Base-by-base conservation (phyloP, 2,113 vertebrate genomes). In the Phrynocephalus versicolor region DNA sequence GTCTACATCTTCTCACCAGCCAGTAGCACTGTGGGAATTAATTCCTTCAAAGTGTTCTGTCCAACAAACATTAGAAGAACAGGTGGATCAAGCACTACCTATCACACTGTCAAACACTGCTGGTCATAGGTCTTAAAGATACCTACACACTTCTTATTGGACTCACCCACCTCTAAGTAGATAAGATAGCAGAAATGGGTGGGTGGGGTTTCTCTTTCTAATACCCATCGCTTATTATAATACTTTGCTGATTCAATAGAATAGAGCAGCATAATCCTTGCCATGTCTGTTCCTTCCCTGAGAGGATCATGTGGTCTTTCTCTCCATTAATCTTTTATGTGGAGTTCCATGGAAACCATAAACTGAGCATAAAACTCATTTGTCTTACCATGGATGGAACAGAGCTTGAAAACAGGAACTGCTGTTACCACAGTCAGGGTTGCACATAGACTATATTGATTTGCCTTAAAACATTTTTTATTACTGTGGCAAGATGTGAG, bases 261-360 rank as follows among this genome's bases (percentile, higher is more conserved):
- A 75, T 23, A 5, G 41, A 76, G 35, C 45, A 57, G n/a, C 33
- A 65, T 45, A 64, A 83, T 76, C 37, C 35, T 14, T 76, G 39
- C 60, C 39, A 77, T 77, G 41, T 67, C 33, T 41, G 45, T 70
- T 2, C 82, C 45, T 78, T 78, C 65, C 18, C 35, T 14, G 35
- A 39, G 16, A 65, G 25, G 15, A 78, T 70, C 33, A 58, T 60
- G 33, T 39, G 55, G 74, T 30, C 14, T 85, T 85, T 78, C 18
- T 70, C 51, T 85, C 25, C 35, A n/a, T 70, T 70, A 25, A 18
- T 70, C 25, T 78, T 85, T 69, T 45, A 78, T 85, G 83, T 70
- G 35, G 25, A 60, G n/a, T 25, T 39, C 39, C 45, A 21, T 62
- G 39, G 25, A 74, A 45, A 83, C 57, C 70, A 39, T 74, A 62